Conservation (phyloP, 1,140 invertebrate genomes). For the Chironomus striatipennis region DNA sequence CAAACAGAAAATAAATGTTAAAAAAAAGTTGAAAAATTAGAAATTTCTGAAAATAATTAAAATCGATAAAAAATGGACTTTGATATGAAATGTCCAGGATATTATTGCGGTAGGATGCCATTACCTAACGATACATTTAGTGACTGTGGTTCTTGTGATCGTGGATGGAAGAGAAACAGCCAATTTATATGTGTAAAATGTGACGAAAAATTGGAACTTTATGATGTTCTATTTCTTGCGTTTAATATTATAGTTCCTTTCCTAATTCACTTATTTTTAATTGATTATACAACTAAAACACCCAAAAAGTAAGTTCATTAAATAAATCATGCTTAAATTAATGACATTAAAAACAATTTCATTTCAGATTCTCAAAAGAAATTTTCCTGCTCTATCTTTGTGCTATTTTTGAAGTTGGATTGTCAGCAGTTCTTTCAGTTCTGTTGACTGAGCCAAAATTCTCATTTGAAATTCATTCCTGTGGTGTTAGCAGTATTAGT, state of each 20-base stretch:
- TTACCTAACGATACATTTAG: constrained; percentile 59
- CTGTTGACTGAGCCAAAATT: constrained; percentile 70
- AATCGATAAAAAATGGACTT: not conserved
- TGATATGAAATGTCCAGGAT: constrained; percentile 57
- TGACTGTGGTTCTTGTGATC: constrained; percentile 76
- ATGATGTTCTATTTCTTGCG: constrained; percentile 89
- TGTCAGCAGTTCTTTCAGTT: constrained; percentile 65
- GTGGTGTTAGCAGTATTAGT: constrained; percentile 63
- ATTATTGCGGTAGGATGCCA: constrained; percentile 72
- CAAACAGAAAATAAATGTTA: no score
- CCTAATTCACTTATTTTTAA: constrained; percentile 84
- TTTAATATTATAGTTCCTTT: constrained; percentile 84
- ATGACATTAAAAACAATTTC: not conserved
- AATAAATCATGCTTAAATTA: not conserved
- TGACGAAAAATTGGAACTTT: constrained; percentile 64
- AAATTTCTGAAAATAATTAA: not conserved
- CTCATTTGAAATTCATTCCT: constrained; percentile 62
- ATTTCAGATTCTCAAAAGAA: constrained; percentile 57
- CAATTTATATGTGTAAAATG: constrained; percentile 51
- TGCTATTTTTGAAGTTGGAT: constrained; percentile 68
- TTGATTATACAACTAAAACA: constrained; percentile 72
- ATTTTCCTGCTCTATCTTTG: constrained; percentile 63
- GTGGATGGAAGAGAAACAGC: constrained; percentile 62
- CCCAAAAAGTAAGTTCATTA: constrained; percentile 32
- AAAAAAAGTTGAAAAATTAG: no score